phyloP scores from a whole-genome alignment of 37 sponge, comb jelly and placozoan species.

The Halichondria panicea region DNA sequence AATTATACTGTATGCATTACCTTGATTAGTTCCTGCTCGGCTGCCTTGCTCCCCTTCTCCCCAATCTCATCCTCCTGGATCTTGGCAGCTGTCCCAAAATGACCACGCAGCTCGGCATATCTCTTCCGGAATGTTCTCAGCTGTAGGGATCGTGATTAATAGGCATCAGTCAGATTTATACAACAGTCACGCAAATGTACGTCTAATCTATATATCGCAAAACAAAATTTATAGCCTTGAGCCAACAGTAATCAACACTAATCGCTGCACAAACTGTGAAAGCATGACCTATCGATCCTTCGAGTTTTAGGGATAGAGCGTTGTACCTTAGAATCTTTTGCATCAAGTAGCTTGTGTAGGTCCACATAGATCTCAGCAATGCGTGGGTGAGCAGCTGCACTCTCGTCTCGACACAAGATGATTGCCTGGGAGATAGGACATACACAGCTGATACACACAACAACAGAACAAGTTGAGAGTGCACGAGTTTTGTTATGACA shows the following conservation, averaged over 20 bases:
- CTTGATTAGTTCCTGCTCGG: slow-evolving; percentile 52
- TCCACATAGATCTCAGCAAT: slow-evolving; percentile 55
- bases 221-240: too few species aligned
- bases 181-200: background rate
- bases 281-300: too few species aligned
- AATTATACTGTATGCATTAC: too few species aligned
- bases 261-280: too few species aligned
- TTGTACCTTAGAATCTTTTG: slow-evolving; percentile 50
- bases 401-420: background rate
- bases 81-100: slow-evolving; percentile 58
- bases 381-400: background rate
- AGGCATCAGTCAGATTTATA: background rate
- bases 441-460: background rate
- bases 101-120: slow-evolving; percentile 27
- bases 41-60: slow-evolving; percentile 42
- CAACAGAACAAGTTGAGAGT: too few species aligned
- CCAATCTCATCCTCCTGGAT: slow-evolving; percentile 51
- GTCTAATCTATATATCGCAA: background rate
- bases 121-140: slow-evolving; percentile 25
- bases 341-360: slow-evolving; percentile 55
- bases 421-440: slow-evolving; percentile 6
- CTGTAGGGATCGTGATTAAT: slow-evolving; percentile 19
- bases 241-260: too few species aligned
- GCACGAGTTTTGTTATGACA: too few species aligned
- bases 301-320: too few species aligned